Conservation (phyloP, 2,888 invertebrate species). For the Rotaria sp. region DNA sequence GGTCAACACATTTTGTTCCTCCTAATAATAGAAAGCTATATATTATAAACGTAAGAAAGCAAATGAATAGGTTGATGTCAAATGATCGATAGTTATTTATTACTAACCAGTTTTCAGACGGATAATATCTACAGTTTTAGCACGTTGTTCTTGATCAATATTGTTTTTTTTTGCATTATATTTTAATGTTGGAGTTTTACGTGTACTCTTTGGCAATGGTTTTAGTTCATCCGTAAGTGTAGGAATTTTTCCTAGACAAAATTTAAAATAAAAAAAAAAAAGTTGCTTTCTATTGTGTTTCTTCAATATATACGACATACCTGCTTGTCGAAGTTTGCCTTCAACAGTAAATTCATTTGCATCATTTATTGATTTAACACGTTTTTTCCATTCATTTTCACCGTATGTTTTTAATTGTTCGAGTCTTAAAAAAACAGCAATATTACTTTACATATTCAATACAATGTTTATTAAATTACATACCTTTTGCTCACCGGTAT, state of each 20-base stretch:
- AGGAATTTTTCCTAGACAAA: background rate
- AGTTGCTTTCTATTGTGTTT: background rate
- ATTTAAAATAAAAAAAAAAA: background rate
- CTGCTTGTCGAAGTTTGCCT: conserved; percentile 13
- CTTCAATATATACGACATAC: background rate
- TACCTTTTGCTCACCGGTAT: conserved; percentile 9
- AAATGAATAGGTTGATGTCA: background rate
- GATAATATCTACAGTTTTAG: background rate
- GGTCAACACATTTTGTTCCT: background rate
- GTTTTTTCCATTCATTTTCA: conserved; percentile 27
- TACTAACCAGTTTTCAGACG: background rate
- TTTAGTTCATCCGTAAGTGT: background rate
- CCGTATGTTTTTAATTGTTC: background rate
- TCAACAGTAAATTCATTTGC: background rate
- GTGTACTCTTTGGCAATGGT: background rate
- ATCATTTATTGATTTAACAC: background rate
- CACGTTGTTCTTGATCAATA: background rate
- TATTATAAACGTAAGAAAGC: background rate
- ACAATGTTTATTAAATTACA: background rate
- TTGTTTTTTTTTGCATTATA: background rate
- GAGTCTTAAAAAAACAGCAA: background rate
- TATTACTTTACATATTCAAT: background rate
- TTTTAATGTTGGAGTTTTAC: background rate
- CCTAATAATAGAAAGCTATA: background rate
- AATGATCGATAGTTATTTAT: background rate